Conservation (phyloP, 2,888 invertebrate species). For the Ormyrus pomaceus region DNA sequence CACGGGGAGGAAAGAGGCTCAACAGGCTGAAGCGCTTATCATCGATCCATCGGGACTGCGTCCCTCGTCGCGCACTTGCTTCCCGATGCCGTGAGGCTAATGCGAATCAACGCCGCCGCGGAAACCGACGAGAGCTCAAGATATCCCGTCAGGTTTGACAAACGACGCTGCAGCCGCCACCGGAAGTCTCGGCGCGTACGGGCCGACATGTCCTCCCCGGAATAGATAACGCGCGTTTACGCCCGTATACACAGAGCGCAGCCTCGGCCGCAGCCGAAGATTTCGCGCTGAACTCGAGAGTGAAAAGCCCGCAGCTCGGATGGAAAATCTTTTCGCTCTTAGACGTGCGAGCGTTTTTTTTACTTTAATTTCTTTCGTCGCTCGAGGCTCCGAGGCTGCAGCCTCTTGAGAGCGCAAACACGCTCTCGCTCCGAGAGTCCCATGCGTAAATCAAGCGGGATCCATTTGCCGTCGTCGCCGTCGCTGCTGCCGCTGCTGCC, state of each 20-base stretch:
- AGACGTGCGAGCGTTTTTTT: background rate
- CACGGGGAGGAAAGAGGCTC: background rate
- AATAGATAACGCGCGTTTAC: conserved; percentile 4
- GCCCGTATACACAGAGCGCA: no score
- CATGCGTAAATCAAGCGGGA: conserved; percentile 63
- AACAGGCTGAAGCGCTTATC: conserved; percentile 26
- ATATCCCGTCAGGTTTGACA: conserved; percentile 63
- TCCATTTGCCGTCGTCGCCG: conserved; percentile 58
- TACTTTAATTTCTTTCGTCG: background rate
- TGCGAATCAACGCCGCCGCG: conserved; percentile 31
- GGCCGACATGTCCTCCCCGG: background rate
- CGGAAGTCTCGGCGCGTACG: no score
- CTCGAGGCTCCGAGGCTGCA: background rate
- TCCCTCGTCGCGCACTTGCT: conserved; percentile 49
- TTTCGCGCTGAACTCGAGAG: background rate
- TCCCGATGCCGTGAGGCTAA: conserved; percentile 40
- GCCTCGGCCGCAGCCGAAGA: no score
- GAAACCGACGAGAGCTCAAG: conserved; percentile 41
- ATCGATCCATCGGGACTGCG: conserved; percentile 47
- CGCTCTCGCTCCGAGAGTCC: conserved; percentile 43
- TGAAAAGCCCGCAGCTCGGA: conserved; percentile 18
- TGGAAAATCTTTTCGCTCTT: conserved; percentile 18
- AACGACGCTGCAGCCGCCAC: conserved; percentile 57
- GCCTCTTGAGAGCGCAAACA: conserved; percentile 22
- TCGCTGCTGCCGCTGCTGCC: no score